Evolutionary conservation across 2,888 invertebrate genomes (phyloP).

Genomic region (Lasioglossum malachurum): DNA sequence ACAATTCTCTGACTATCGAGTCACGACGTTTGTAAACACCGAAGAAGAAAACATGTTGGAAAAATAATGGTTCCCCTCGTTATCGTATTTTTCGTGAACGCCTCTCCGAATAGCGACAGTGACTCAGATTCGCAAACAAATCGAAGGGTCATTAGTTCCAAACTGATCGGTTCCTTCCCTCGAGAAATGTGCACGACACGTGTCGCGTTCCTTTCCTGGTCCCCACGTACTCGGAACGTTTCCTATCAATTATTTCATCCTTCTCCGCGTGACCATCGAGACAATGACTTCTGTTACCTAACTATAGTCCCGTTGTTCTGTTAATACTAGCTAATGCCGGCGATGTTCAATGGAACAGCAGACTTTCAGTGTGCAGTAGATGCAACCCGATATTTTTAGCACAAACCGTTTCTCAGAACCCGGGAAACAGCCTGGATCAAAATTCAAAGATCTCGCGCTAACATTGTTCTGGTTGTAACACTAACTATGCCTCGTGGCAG

Average conservation of each 20-base stretch:
- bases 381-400: constrained; percentile 10
- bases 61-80: neutral
- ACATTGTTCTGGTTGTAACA: neutral
- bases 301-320: neutral
- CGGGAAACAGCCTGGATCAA: neutral
- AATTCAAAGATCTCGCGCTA: neutral
- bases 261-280: neutral
- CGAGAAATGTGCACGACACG: neutral
- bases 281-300: constrained; percentile 3
- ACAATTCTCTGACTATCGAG: neutral
- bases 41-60: neutral
- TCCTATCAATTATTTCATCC: neutral
- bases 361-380: neutral
- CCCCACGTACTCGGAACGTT: neutral
- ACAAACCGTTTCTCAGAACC: neutral
- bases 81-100: neutral
- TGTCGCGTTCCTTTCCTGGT: neutral
- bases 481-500: neutral
- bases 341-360: constrained; percentile 1
- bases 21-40: neutral
- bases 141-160: neutral
- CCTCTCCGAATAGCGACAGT: neutral
- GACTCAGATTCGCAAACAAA: neutral
- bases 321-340: neutral
- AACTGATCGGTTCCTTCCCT: neutral